These are phyloP conservation scores for Drosophila tropicalis DNA, from an alignment of 1,140 invertebrate genomes.

Conservation along the genomic window DNA sequence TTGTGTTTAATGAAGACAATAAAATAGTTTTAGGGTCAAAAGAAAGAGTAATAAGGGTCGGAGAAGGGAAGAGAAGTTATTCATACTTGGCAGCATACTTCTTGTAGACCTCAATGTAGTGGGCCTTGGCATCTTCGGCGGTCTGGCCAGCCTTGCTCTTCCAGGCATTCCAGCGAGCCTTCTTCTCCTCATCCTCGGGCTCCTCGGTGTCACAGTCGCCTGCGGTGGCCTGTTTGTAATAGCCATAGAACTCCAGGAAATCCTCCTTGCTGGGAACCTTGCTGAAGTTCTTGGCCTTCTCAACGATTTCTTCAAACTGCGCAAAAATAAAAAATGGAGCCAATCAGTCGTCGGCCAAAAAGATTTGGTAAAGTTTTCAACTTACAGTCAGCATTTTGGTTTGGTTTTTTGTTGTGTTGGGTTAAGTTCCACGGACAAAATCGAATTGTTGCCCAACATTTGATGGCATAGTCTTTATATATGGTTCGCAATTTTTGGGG, in stretches of 20 bases:
- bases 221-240: constrained; percentile 95
- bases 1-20: background rate
- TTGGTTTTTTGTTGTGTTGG: constrained; percentile 31
- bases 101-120: constrained; percentile 92
- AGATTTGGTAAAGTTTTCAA: background rate
- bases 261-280: constrained; percentile 91
- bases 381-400: constrained; percentile 75
- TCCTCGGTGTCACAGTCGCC: constrained; percentile 93
- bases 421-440: constrained; percentile 49
- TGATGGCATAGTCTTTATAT: constrained; percentile 47
- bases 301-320: constrained; percentile 83
- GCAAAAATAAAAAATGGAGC: background rate
- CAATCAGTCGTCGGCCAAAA: background rate
- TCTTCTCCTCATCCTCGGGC: constrained; percentile 96
- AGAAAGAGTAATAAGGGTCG: background rate
- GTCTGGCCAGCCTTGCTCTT: constrained; percentile 90
- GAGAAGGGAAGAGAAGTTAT: constrained; percentile 36
- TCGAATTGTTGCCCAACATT: constrained; percentile 54
- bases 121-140: constrained; percentile 91
- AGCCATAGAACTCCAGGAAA: constrained; percentile 92
- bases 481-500: constrained; percentile 41
- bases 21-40: background rate
- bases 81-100: constrained; percentile 84
- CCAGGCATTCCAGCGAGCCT: constrained; percentile 99
- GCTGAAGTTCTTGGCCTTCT: constrained; percentile 91